Base-by-base conservation (phyloP, 2,797 vertebrate genomes). In the Alosa sapidissima region DNA sequence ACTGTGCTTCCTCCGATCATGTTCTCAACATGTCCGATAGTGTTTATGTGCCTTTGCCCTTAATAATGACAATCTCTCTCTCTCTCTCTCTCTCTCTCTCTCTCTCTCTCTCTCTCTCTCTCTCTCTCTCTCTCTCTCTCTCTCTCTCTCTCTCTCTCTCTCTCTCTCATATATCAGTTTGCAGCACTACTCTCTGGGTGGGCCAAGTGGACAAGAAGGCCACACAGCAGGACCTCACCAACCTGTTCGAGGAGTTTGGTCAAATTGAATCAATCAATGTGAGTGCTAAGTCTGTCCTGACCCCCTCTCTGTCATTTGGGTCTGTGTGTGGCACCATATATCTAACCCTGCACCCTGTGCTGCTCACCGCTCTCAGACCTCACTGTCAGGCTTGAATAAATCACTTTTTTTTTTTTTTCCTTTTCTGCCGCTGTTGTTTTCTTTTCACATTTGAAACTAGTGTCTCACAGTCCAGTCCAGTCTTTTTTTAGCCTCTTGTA, bases 161-260 rank as follows among this genome's bases (percentile, higher is more conserved):
- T 41, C 41, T 41, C 49, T 1, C 49, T 11, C 49, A n/a, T n/a
- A n/a, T n/a, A 48, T 2, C 90, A 99, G 98, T 99, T 45, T 99
- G 98, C 93, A 99, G 98, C 90, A 99, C 98, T 41, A 99, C 98
- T 82, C 96, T 99, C 85, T 99, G 98, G 98, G 98, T 99, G 83
- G 98, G 98, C n/a, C 98, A 99, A 89, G 98, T 99, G 90, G 98
- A 99, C 93, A 99, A 99, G 95, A 99, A 99, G 90, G 98, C 98
- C 60, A 99, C 97, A 1, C 98, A 99, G 88, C 98, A 99, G 91
- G 98, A 99, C 91, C 96, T 99, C 89, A 99, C 98, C 14, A 99
- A 99, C 90, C 94, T 99, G 84, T 99, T 99, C 92, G 98, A 99
- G 94, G 98, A 99, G 92, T 99, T 98, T 94, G 98, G 98, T 52